Conservation (phyloP, 2,797 vertebrate genomes). For the Rhynchotus rufescens region DNA sequence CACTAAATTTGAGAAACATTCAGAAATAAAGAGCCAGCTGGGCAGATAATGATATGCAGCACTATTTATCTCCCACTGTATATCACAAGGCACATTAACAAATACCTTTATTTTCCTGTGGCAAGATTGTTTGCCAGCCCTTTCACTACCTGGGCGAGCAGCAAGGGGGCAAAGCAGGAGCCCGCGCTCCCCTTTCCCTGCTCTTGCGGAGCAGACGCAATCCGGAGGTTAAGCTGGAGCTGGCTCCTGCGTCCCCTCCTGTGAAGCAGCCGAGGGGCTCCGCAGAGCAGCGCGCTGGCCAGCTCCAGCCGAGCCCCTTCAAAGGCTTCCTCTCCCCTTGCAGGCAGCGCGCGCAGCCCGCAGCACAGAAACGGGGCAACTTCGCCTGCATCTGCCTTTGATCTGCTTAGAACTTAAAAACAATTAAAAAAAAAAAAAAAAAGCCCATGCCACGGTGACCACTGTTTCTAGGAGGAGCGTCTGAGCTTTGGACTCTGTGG, state of each 20-base stretch:
- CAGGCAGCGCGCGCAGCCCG: not conserved
- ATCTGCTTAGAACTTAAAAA: slow-evolving; percentile 34
- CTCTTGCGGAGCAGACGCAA: not conserved
- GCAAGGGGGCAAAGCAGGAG: not conserved
- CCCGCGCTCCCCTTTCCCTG: not conserved
- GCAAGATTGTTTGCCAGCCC: not conserved
- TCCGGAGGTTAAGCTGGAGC: not conserved
- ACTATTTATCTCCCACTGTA: not conserved
- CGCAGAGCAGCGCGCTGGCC: slow-evolving; percentile 9
- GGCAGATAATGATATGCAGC: not conserved
- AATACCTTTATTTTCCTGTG: not conserved
- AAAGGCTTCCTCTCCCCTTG: slow-evolving; percentile 39
- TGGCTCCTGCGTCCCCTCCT: not conserved
- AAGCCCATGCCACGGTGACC: not conserved
- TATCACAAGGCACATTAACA: not conserved
- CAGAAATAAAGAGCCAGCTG: not conserved
- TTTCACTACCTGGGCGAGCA: not conserved
- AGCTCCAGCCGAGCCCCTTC: slow-evolving; percentile 13
- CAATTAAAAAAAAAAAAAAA: not conserved
- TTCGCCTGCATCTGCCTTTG: slow-evolving; percentile 34
- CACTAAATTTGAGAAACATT: not conserved
- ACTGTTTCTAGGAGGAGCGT: slow-evolving; percentile 17
- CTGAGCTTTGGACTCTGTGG: slow-evolving; percentile 27
- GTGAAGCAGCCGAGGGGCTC: not conserved
- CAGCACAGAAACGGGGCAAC: slow-evolving; percentile 25